Base-by-base conservation (phyloP, 2,888 invertebrate genomes). In the Calameuta idolon region DNA sequence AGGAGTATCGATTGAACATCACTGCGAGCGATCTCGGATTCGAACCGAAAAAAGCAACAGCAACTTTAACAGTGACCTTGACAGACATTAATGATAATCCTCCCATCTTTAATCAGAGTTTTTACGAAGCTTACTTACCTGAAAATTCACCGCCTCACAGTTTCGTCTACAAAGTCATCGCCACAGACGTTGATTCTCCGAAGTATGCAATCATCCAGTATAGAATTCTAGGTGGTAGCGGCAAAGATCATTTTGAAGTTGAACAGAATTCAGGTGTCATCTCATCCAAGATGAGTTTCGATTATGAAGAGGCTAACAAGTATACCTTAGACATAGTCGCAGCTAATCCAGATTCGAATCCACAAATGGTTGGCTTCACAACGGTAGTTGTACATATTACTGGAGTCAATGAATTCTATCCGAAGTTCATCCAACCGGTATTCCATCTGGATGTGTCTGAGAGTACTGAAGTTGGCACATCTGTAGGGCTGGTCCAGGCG, bases 61-160 rank as follows among this genome's bases (percentile, higher is more conserved):
- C 97, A 0, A 95, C 96, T 85, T 92, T 98, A 11, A 97, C 96
- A 0, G 95, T 99, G 0, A 96, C 96, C 76, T 93, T 99, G 1
- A 97, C 97, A 0, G 98, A 99, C 89, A 96, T 98, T 69, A 98
- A 98, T 88, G 98, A 99, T 88, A 98, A 98, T 90, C 95, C 97
- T 12, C 98, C 98, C 0, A 92, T 93, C 23, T 99, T 98, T 88
- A 96, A 96, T 90, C 95, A 96, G 89, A 93, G 94, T 0, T 92
- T 93, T 76, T 98, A 96, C 89, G 94, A 96, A 85, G 96, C 96
- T 0, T 96, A 94, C 88, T 92, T 98, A 73, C 94, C 95, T 0
- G 98, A 98, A 93, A 98, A 98, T 89, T 94, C 95, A 23, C 95
- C 95, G 0, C 92, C 95, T 0, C 95, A 96, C 76, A 95, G 95